A percentile compares a stretch with the other conserved stretches of the same genome.
Evolutionary conservation across 2,113 vertebrate genomes (phyloP).

Genomic region (Stigmatopora argus): DNA sequence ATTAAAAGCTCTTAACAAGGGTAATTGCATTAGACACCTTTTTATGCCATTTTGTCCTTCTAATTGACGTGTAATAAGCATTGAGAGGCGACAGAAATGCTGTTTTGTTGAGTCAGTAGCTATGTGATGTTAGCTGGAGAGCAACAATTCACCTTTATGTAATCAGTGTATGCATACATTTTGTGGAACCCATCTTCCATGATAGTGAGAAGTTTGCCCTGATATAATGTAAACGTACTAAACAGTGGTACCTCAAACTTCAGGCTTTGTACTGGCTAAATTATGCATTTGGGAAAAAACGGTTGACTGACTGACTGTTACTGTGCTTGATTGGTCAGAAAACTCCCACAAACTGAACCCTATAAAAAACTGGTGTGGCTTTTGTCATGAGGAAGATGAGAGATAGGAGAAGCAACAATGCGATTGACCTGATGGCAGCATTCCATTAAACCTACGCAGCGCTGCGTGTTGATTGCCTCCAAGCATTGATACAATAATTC

Average conservation of each 20-base stretch:
- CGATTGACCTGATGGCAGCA: too few species aligned
- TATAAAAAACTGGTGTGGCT: too few species aligned
- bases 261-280: too few species aligned
- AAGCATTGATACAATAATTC: too few species aligned
- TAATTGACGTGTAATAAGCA: constrained; percentile 65
- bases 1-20: constrained; percentile 65
- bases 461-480: too few species aligned
- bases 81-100: constrained; percentile 28
- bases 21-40: constrained; percentile 72
- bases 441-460: too few species aligned
- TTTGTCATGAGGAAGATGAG: too few species aligned
- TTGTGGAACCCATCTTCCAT: not conserved
- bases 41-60: constrained; percentile 62
- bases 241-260: not conserved
- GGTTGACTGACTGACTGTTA: too few species aligned
- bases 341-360: too few species aligned
- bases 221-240: not conserved
- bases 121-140: constrained; percentile 23
- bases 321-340: too few species aligned
- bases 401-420: too few species aligned
- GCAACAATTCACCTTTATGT: not conserved
- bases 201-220: not conserved
- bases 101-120: constrained; percentile 52
- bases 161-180: not conserved
- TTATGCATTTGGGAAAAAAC: too few species aligned